Percentiles rank a stretch among this genome's conserved stretches.
These are phyloP conservation scores for Leptodactylus fallax DNA, from an alignment of 2,797 vertebrate species.

Conservation along the genomic window DNA sequence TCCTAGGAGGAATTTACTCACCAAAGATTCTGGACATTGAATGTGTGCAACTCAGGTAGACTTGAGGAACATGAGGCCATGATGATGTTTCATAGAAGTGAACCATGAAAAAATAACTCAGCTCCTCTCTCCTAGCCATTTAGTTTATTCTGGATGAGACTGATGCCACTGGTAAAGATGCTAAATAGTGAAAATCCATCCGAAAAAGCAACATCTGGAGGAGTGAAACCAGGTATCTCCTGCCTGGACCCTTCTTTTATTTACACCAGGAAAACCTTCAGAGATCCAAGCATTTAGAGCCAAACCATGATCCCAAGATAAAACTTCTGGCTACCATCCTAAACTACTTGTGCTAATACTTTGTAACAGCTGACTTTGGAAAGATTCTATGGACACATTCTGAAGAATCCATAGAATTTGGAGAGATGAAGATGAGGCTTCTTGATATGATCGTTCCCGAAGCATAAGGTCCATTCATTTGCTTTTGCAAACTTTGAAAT, in stretches of 20 bases:
- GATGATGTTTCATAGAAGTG: background rate
- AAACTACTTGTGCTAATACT: slow-evolving; percentile 4
- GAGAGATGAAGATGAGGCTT: background rate
- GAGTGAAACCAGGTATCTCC: slow-evolving; percentile 35
- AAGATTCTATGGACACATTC: background rate
- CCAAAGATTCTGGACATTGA: slow-evolving; percentile 24
- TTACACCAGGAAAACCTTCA: slow-evolving; percentile 59
- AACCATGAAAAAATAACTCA: background rate
- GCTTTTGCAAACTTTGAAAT: background rate
- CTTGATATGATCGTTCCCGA: background rate
- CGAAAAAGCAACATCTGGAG: background rate
- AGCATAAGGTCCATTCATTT: background rate
- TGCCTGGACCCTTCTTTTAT: slow-evolving; percentile 54
- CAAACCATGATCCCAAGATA: slow-evolving; percentile 56
- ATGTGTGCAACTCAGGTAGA: slow-evolving; percentile 38
- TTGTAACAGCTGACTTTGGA: background rate
- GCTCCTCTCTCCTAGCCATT: background rate
- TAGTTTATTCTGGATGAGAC: background rate
- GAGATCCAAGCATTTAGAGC: slow-evolving; percentile 46
- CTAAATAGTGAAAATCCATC: slow-evolving; percentile 16
- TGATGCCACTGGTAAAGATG: slow-evolving; percentile 40
- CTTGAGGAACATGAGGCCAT: slow-evolving; percentile 23
- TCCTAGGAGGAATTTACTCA: slow-evolving; percentile 32
- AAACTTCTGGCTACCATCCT: slow-evolving; percentile 1
- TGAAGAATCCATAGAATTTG: background rate